Evolutionary conservation across 2,113 vertebrate species (phyloP).

Genomic region (Campylomormyrus tamandua): DNA sequence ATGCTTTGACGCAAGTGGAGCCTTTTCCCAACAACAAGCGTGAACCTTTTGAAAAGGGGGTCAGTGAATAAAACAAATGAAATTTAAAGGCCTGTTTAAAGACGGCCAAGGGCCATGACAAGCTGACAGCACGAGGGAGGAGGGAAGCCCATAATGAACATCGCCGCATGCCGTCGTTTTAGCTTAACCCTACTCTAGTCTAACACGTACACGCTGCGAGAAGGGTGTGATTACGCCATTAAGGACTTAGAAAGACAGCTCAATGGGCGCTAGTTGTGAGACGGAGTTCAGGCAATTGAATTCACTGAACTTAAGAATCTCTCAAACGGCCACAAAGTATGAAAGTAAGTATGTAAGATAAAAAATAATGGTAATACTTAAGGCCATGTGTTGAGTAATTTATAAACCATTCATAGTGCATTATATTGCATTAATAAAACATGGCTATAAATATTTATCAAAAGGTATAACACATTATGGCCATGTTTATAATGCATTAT

Average conservation of each 20-base stretch:
- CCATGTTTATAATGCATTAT: too few relatives aligned
- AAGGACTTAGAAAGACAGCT: not conserved
- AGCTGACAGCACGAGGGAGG: not conserved
- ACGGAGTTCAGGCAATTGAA: not conserved
- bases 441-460: too few relatives aligned
- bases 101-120: not conserved
- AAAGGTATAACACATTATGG: too few relatives aligned
- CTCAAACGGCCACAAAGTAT: not conserved
- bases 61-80: not conserved
- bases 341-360: not conserved
- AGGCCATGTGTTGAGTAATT: too few relatives aligned
- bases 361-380: not conserved
- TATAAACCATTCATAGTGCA: too few relatives aligned
- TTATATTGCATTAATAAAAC: too few relatives aligned
- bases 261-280: not conserved
- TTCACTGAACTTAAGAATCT: not conserved
- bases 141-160: not conserved
- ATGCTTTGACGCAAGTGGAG: not conserved
- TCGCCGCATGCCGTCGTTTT: not conserved
- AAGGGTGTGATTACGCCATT: not conserved
- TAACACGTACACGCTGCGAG: not conserved
- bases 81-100: not conserved
- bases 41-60: not conserved
- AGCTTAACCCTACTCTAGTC: not conserved
- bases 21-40: not conserved